Base-by-base conservation (phyloP, 1,140 invertebrate genomes). In the Paracyclopina nana region DNA sequence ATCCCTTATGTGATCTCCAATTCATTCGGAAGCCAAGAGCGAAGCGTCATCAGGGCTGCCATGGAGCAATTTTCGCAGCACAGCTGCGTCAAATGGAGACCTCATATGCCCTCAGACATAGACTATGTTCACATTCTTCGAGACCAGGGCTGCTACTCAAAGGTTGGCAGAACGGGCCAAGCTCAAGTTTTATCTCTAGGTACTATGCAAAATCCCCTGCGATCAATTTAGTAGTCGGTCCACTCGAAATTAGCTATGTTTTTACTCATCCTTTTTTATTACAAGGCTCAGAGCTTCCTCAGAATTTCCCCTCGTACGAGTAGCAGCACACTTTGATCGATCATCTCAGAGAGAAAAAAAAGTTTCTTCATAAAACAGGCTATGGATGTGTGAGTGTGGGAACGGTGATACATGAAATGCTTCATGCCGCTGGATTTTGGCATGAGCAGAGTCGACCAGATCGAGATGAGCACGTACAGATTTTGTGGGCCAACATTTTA, bases 391-490 rank as follows among this genome's bases (percentile, higher is more conserved):
- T 44, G 18, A 20, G 24, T 6, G 42, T 44, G 16, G 42, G 42
- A 26, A 44, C 42, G 3, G 42, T 24, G 2, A 20, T 44, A n/a
- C 52, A 53, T 52, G 52, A 53, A 53, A 24, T 53, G 49, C 18
- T 52, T 11, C 52, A 53, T 31, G 52, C 52, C 2, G 20, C 51
- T 25, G 52, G 52, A n/a, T 30, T 53, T 29, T 53, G 51, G 27
- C 52, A 53, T 53, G 52, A 53, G 29, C 52, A 53, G 29, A 24
- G 16, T 25, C 49, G 52, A 30, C 18, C 29, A 22, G 52, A 53
- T 28, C 49, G 52, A 4, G 50, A 53, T 29, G 14, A 27, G 14
- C 29, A 53, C 50, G 50, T 53, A 4, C 4, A 53, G 9, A 29
- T 53, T 12, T 12, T 28, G 20, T 53, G 52, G 50, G 50, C 49